These are phyloP conservation scores for Toxonevra muliebris DNA, from an alignment of 2,888 invertebrate species.

Conservation along the genomic window DNA sequence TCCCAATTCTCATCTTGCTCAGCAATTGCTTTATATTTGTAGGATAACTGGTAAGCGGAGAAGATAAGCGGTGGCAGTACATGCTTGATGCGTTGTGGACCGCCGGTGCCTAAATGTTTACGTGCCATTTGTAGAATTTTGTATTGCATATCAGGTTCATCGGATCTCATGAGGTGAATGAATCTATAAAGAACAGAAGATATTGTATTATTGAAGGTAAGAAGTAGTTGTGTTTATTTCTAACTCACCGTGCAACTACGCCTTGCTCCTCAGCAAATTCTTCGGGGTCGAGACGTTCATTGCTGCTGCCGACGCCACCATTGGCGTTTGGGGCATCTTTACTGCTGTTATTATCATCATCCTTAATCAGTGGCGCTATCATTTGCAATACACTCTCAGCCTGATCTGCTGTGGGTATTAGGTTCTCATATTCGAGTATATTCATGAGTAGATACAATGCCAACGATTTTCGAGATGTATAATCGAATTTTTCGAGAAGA, in stretches of 20 bases:
- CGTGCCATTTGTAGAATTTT: conserved; percentile 88
- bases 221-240: not conserved
- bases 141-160: conserved; percentile 85
- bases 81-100: conserved; percentile 85
- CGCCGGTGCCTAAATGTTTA: conserved; percentile 91
- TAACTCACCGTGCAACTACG: conserved; percentile 75
- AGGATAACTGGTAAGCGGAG: conserved; percentile 89
- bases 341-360: conserved; percentile 69
- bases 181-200: conserved; percentile 66
- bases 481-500: conserved; percentile 87
- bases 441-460: conserved; percentile 90
- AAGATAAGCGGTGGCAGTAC: conserved; percentile 95
- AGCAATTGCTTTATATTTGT: conserved; percentile 79
- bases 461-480: conserved; percentile 83
- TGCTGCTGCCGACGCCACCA: conserved; percentile 50
- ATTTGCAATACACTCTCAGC: conserved; percentile 82
- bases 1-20: conserved; percentile 97
- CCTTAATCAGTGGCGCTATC: conserved; percentile 85
- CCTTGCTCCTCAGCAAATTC: conserved; percentile 98
- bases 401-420: conserved; percentile 88
- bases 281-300: conserved; percentile 82
- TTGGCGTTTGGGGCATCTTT: conserved; percentile 68
- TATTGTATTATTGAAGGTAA: not conserved
- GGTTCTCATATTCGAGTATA: conserved; percentile 88
- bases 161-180: conserved; percentile 84